phyloP scores from a whole-genome alignment of 2,113 vertebrate species.

The Theristicus caerulescens region DNA sequence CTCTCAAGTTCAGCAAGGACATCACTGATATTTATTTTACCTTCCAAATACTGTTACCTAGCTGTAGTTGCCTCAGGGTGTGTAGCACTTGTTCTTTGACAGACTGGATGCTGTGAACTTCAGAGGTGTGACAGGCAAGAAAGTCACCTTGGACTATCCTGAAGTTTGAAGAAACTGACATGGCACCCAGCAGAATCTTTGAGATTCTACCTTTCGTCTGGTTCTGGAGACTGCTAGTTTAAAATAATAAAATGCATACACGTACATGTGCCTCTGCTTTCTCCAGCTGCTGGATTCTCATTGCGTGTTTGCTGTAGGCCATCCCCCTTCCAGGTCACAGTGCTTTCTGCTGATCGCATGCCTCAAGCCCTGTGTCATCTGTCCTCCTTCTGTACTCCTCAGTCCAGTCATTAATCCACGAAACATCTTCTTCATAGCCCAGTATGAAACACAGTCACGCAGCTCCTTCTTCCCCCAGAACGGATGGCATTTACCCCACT shows the following conservation, averaged over 20 bases:
- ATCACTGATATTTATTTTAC: not conserved
- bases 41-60: not conserved
- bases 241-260: not conserved
- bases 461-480: not conserved
- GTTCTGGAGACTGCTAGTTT: not conserved
- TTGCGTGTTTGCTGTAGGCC: not conserved
- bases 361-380: not conserved
- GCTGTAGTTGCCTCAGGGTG: not conserved
- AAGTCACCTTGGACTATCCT: not conserved
- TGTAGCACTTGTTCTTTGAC: not conserved
- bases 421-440: not conserved
- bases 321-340: not conserved
- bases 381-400: not conserved
- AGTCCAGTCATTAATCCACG: not conserved
- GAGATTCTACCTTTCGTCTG: not conserved
- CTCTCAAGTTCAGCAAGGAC: constrained; percentile 31
- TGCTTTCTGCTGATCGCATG: not conserved
- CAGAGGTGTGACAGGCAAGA: not conserved
- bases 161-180: not conserved
- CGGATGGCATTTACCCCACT: not conserved
- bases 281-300: not conserved
- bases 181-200: not conserved
- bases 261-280: rapidly evolving
- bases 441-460: not conserved
- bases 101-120: not conserved